Evolutionary conservation across 2,797 vertebrate genomes (phyloP), one percentile per base, ranked within the genome.

Genomic region (Semaprochilodus insignis): DNA sequence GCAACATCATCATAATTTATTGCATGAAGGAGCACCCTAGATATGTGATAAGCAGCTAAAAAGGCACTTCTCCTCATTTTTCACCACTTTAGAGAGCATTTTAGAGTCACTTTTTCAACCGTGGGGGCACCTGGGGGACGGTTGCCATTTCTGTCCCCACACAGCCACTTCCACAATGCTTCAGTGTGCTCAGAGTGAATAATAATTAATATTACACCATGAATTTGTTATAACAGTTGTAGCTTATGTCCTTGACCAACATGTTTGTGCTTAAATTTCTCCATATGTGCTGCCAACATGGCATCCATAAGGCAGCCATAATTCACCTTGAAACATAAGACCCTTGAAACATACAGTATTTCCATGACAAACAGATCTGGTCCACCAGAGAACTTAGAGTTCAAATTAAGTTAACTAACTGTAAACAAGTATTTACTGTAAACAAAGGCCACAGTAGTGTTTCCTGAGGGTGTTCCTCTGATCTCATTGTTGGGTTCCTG

Each of bases 361-460:
- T 74, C 36, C 60, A 66, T 66, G 60, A 19, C n/a, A 78, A 31
- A 67, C 51, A 74, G 60, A 27, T 40, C 40, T 34, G 23, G 17
- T 81, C 11, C 23, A 75, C 34, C 57, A 25, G n/a, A 76, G 19
- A 62, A 25, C 54, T 60, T 8, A 27, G n/a, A 54, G 36, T 60
- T 63, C 16, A 48, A 7, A 44, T 59, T 44, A 55, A 69, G 60
- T 59, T 4, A 75, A 7, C 23, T 31, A 34, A 23, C 40, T 63
- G 59, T 73, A 80, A 69, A 72, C 70, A 54, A 71, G 59, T 70
- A 62, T 77, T 77, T 70, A 70, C 21, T 51, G 25, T 60, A 76
- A 76, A 69, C 59, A 72, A 72, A 27, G 54, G 13, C 31, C 34
- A 48, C 6, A 11, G n/a, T 16, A 27, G 70, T 6, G 21, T 63